Conservation (phyloP, 2,797 vertebrate genomes). For the Notoglanidium macrostoma region DNA sequence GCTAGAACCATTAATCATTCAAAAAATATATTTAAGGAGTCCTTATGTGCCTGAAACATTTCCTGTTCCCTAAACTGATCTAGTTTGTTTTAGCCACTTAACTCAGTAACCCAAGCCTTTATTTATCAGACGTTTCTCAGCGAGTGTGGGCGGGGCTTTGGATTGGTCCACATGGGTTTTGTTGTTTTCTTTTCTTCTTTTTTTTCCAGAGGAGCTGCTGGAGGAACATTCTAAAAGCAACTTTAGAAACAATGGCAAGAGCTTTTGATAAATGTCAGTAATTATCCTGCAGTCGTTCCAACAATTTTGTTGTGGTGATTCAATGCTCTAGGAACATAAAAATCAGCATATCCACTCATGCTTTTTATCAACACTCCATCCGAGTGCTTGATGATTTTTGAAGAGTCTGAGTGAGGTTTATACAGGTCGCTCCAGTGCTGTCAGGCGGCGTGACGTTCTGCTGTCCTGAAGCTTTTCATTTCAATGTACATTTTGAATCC, state of each 20-base stretch:
- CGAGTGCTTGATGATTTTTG: neutral
- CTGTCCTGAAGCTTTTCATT: neutral
- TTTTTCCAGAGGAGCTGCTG: neutral
- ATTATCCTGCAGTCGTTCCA: neutral
- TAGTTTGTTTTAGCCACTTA: neutral
- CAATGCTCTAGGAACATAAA: neutral
- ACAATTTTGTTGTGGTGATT: neutral
- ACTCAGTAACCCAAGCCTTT: neutral
- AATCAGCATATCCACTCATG: neutral
- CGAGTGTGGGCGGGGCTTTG: neutral
- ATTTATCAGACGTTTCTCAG: neutral
- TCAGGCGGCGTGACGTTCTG: neutral
- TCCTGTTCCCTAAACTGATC: neutral
- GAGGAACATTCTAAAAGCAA: neutral
- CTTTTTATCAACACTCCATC: slow-evolving; percentile 1
- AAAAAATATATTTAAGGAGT: too few relatives aligned
- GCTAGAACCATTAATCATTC: too few relatives aligned
- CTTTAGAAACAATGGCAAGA: neutral
- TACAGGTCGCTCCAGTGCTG: neutral
- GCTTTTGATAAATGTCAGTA: slow-evolving; percentile 7
- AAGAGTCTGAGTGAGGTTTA: slow-evolving; percentile 14
- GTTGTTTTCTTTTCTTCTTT: neutral
- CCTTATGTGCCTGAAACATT: neutral
- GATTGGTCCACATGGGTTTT: neutral
- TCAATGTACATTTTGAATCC: neutral